Conservation (phyloP, 1,140 invertebrate genomes). For the Ptiloglossa arizonensis region DNA sequence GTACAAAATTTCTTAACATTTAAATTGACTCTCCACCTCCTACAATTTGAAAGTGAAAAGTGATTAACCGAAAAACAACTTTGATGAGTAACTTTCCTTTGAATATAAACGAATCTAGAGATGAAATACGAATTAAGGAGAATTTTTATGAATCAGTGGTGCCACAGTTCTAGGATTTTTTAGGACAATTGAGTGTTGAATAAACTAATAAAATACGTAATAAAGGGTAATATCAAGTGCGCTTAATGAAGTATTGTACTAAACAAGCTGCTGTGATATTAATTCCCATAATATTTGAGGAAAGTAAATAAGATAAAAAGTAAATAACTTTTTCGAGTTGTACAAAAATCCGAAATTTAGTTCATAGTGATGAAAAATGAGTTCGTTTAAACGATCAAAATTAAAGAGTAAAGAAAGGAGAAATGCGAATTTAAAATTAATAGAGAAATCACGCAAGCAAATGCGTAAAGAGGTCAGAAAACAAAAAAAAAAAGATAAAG, state of each 20-base stretch:
- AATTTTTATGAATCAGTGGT: background rate
- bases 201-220: too few species aligned
- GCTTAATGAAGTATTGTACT: too few species aligned
- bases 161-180: background rate
- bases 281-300: too few species aligned
- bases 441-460: conserved; percentile 83
- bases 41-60: background rate
- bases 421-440: background rate
- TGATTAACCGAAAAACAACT: conserved; percentile 1
- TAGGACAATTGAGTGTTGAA: background rate
- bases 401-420: conserved; percentile 15
- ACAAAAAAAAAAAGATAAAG: conserved; percentile 82
- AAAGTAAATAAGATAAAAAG: background rate
- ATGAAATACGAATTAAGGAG: background rate
- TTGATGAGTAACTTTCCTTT: background rate
- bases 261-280: too few species aligned
- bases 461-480: conserved; percentile 84
- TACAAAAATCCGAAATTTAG: background rate
- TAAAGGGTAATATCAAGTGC: too few species aligned
- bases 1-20: conserved; percentile 40
- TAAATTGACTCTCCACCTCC: conserved; percentile 9
- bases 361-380: conserved; percentile 1
- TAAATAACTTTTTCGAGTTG: too few species aligned
- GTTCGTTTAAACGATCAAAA: background rate
- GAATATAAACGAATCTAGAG: background rate